Conservation (phyloP, 2,888 invertebrate genomes). For the Erebia epiphron region DNA sequence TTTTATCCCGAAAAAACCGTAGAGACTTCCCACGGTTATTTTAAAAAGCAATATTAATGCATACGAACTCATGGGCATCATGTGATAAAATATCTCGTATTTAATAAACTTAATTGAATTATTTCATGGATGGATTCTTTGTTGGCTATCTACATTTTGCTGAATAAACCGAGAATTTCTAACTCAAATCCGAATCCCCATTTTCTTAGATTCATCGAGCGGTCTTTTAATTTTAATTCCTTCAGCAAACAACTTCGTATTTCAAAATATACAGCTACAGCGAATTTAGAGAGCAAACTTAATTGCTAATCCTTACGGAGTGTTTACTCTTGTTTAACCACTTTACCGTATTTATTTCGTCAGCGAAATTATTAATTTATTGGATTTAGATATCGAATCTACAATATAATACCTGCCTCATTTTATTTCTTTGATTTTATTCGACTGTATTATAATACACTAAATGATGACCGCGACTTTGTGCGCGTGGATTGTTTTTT, state of each 20-base stretch:
- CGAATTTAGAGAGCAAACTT: conserved; percentile 18
- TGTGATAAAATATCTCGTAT: neutral
- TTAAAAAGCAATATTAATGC: too few relatives aligned
- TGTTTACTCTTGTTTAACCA: conserved; percentile 10
- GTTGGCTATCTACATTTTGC: neutral
- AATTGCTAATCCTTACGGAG: conserved; percentile 17
- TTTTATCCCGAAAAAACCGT: too few relatives aligned
- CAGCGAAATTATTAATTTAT: conserved; percentile 8
- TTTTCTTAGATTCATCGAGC: conserved; percentile 11
- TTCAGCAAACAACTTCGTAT: conserved; percentile 14
- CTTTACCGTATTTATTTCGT: conserved; percentile 11
- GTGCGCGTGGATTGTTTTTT: too few relatives aligned
- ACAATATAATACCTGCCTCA: neutral
- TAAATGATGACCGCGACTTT: too few relatives aligned
- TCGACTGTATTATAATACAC: too few relatives aligned
- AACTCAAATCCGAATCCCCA: neutral
- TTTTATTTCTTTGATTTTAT: neutral
- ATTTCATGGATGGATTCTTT: neutral
- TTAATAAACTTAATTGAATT: neutral
- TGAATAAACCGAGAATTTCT: neutral
- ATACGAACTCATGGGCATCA: too few relatives aligned
- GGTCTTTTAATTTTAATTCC: conserved; percentile 16
- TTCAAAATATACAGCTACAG: conserved; percentile 13
- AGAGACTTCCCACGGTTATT: too few relatives aligned
- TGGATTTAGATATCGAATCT: neutral